phyloP scores from a whole-genome alignment of 2,888 invertebrate genomes.

The Tigriopus californicus region DNA sequence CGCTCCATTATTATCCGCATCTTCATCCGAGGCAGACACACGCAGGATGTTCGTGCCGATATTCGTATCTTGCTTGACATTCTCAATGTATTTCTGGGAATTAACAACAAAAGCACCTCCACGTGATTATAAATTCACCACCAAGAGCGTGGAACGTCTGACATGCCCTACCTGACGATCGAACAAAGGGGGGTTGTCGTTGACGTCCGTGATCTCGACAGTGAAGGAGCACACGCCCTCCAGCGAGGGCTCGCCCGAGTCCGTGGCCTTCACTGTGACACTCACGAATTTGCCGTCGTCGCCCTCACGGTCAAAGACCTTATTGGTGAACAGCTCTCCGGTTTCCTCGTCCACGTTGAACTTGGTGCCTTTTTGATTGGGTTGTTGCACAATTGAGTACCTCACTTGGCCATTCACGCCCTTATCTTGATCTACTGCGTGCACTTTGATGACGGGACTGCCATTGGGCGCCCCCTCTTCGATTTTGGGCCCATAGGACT shows the following conservation, averaged over 20 bases:
- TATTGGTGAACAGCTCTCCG: constrained; percentile 82
- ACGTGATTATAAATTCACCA: neutral
- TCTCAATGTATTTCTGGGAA: constrained; percentile 82
- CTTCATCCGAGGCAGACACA: constrained; percentile 89
- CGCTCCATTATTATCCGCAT: constrained; percentile 89
- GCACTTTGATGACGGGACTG: constrained; percentile 36
- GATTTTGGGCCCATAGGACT: constrained; percentile 76
- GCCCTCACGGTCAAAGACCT: constrained; percentile 89
- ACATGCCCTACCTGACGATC: constrained; percentile 57
- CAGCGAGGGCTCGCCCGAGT: constrained; percentile 91
- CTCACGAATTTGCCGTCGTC: constrained; percentile 92
- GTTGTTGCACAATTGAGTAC: constrained; percentile 91
- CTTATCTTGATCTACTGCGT: constrained; percentile 86
- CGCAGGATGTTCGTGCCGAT: constrained; percentile 82
- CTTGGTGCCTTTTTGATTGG: constrained; percentile 81
- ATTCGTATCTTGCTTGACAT: constrained; percentile 88
- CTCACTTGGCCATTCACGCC: constrained; percentile 37
- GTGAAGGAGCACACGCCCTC: constrained; percentile 97
- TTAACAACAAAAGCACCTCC: neutral
- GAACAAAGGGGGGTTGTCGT: constrained; percentile 86
- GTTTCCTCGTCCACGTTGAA: constrained; percentile 89
- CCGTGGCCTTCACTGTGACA: constrained; percentile 90
- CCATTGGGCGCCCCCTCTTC: constrained; percentile 87
- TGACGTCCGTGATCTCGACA: constrained; percentile 90
- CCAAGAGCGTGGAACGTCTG: too few relatives aligned